A percentile compares a stretch with the other conserved stretches of the same genome.
phyloP scores from a whole-genome alignment of 2,797 vertebrate genomes.

The Parotocinclus haroldoi region DNA sequence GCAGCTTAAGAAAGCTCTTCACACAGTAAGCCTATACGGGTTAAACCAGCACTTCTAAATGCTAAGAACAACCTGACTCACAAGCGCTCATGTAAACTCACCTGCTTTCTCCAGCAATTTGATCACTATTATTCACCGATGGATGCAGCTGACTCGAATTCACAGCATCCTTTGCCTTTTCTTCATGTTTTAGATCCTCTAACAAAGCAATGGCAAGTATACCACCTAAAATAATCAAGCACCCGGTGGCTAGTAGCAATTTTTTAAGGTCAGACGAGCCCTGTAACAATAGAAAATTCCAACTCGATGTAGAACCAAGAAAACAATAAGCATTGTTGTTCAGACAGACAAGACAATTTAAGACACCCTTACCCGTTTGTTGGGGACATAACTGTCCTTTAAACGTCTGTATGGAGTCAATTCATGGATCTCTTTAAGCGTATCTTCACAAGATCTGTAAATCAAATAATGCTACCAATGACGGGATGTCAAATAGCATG shows the following conservation, averaged over 20 bases:
- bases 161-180: slow-evolving; percentile 14
- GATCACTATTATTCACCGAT: not conserved
- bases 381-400: slow-evolving; percentile 53
- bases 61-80: too few relatives aligned
- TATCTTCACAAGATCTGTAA: slow-evolving; percentile 16
- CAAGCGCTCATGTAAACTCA: not conserved
- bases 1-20: too few relatives aligned
- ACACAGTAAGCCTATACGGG: too few relatives aligned
- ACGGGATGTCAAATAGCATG: too few relatives aligned
- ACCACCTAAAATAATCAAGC: slow-evolving; percentile 32
- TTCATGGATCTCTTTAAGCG: slow-evolving; percentile 16
- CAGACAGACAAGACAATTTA: not conserved
- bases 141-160: not conserved
- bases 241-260: slow-evolving; percentile 20
- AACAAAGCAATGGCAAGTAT: slow-evolving; percentile 41
- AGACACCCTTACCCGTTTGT: slow-evolving; percentile 55
- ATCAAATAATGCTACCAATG: not conserved
- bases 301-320: not conserved
- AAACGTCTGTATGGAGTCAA: slow-evolving; percentile 57
- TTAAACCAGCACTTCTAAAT: too few relatives aligned
- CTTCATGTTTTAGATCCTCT: slow-evolving; percentile 31
- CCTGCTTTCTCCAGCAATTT: slow-evolving; percentile 22
- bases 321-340: not conserved
- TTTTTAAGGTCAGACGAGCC: slow-evolving; percentile 45
- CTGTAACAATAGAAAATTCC: slow-evolving; percentile 44